Conservation (phyloP, 1,140 invertebrate genomes). For the Panulirus ornatus region DNA sequence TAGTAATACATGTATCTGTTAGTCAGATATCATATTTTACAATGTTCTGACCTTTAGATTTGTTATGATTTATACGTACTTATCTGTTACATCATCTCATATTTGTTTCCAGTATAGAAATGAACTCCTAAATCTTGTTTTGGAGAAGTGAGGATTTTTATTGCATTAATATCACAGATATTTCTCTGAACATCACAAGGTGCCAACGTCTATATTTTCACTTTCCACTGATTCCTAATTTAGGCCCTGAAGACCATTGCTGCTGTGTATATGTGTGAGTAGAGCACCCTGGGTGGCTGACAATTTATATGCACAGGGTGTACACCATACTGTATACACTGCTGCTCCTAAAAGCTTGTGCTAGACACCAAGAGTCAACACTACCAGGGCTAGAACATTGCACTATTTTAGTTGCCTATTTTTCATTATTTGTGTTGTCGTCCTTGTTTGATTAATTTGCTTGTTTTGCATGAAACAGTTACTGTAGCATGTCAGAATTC, state of each 20-base stretch:
- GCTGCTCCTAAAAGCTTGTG: conserved; percentile 8
- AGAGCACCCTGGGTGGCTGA: conserved; percentile 43
- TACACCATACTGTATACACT: background rate
- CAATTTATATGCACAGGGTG: conserved; percentile 24
- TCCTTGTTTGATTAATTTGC: background rate
- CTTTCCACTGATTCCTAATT: background rate
- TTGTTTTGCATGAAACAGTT: background rate
- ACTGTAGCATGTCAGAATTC: background rate
- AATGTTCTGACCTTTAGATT: too few species aligned
- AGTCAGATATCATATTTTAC: too few species aligned
- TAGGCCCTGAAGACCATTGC: conserved; percentile 43
- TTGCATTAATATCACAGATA: background rate
- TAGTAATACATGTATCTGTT: too few species aligned
- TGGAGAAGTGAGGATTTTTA: background rate
- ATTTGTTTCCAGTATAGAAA: too few species aligned
- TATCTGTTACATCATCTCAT: too few species aligned
- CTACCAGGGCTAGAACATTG: background rate
- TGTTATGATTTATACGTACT: too few species aligned
- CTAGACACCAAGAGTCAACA: conserved; percentile 15
- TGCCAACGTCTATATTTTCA: background rate
- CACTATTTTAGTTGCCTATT: background rate
- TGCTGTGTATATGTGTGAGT: conserved; percentile 45
- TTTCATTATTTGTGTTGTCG: background rate
- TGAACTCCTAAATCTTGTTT: background rate
- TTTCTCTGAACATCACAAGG: background rate